Base-by-base conservation (phyloP, 30 jellyfish, hydroid and myxozoan species). In the Cassiopea andromeda region DNA sequence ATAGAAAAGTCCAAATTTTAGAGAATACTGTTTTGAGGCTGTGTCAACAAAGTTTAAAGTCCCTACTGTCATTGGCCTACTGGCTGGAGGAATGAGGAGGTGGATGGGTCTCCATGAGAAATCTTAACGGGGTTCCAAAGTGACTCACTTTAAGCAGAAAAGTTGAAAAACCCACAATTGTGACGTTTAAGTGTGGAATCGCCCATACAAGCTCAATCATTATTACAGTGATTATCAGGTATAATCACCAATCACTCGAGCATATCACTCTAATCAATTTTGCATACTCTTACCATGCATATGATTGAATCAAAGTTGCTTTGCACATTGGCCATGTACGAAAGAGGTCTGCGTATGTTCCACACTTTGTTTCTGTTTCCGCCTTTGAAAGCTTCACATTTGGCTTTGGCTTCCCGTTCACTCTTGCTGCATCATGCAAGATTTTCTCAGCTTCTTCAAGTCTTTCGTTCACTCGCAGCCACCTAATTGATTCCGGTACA, bases 401-500 rank as follows among this genome's bases (percentile, higher is more conserved):
- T 5, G 98, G 98, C 77, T 71, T 59, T n/a, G 89, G 92, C 46
- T 48, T 92, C 48, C 79, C 79, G 71, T 92, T 92, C n/a, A 66
- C 73, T 47, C 73, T 87, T 48, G 98, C 97, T 12, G 87, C 90
- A 2, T 76, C 44, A 48, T 60, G 76, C 59, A 92, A 77, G 38
- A 87, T 67, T 7, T 27, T 60, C 78, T 87, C 98, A 13, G 98
- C 98, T 44, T 85, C 93, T 10, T 86, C 92, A 48, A 70, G 79
- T 47, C 71, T 74, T 49, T 87, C 74, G 18, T 87, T 81, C 44
- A 92, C 96, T 12, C 98, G 84, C 17, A 87, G 84, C 98, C 98
- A 92, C 13, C 98, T 90, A 16, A 86, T 97, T 38, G 98, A 92
- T 75, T 92, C 98, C 4, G 98, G 98, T 14, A 81, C 75, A 69